Evolutionary conservation across 2,113 vertebrate genomes (phyloP).

Genomic region (Toxostoma redivivum): DNA sequence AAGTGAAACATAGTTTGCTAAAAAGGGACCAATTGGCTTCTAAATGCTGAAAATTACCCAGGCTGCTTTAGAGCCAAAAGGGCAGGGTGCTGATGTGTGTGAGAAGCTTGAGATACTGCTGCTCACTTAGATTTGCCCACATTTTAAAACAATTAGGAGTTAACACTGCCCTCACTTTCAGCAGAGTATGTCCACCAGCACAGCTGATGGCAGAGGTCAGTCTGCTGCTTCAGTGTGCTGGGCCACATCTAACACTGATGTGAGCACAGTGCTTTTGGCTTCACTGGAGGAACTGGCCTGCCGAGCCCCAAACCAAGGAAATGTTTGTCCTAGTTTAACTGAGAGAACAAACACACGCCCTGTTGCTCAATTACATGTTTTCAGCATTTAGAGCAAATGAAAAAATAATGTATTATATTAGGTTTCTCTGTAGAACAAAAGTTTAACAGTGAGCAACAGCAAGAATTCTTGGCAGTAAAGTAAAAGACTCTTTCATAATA

Average conservation of each 20-base stretch:
- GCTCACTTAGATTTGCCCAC: neutral
- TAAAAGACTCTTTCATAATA: constrained; percentile 60
- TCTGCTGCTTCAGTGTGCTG: neutral
- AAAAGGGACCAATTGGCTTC: neutral
- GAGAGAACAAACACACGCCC: neutral
- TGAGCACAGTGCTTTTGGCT: neutral
- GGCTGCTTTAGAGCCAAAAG: neutral
- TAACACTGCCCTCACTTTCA: neutral
- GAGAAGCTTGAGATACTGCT: neutral
- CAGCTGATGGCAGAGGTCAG: neutral
- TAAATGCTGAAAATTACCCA: neutral
- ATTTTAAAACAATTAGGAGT: neutral
- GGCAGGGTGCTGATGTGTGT: neutral
- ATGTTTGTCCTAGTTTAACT: neutral
- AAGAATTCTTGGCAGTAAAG: constrained; percentile 51
- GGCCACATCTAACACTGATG: neutral
- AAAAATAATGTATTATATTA: constrained; percentile 18
- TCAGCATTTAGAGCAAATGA: constrained; percentile 18
- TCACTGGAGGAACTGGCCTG: neutral
- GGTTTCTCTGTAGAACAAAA: constrained; percentile 43
- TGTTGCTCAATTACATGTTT: constrained; percentile 18
- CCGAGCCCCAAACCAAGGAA: neutral
- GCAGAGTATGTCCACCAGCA: neutral
- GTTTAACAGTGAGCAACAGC: constrained; percentile 42
- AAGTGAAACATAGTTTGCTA: neutral